Evolutionary conservation across 2,797 vertebrate species (phyloP).

Genomic region (Halcyon smyrnensis): DNA sequence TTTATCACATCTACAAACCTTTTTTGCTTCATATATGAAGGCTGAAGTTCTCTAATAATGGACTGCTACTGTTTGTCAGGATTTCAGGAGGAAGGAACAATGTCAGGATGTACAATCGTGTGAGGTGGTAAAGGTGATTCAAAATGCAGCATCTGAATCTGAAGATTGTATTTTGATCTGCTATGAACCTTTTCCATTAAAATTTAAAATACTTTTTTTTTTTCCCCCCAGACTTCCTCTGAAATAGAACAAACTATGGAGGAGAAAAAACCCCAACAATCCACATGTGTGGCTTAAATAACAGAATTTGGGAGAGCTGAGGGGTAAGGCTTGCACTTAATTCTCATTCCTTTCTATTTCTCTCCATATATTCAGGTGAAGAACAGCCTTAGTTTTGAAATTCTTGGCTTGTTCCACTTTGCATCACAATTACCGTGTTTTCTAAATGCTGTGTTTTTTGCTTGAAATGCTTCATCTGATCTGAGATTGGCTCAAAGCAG

Average conservation of each 20-base stretch:
- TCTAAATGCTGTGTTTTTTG: background rate
- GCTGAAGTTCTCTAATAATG: background rate
- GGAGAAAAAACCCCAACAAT: accelerated
- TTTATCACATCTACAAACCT: background rate
- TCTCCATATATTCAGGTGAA: background rate
- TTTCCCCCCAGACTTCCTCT: background rate
- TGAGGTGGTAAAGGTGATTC: background rate
- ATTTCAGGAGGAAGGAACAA: background rate
- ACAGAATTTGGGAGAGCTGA: background rate
- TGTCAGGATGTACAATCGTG: background rate
- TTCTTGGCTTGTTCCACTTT: background rate
- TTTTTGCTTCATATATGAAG: background rate
- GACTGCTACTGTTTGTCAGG: background rate
- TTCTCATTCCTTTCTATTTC: background rate
- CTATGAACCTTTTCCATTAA: background rate
- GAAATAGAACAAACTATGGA: background rate
- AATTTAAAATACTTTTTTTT: background rate
- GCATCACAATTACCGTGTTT: background rate
- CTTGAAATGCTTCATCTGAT: background rate
- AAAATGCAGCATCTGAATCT: background rate
- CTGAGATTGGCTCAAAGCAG: background rate
- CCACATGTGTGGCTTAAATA: background rate
- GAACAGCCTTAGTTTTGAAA: background rate
- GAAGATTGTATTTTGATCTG: background rate
- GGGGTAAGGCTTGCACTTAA: background rate